A percentile compares a stretch with the other conserved stretches of the same genome.
Conservation (phyloP, 2,797 vertebrate species). For the Helicolenus hilgendorfi region DNA sequence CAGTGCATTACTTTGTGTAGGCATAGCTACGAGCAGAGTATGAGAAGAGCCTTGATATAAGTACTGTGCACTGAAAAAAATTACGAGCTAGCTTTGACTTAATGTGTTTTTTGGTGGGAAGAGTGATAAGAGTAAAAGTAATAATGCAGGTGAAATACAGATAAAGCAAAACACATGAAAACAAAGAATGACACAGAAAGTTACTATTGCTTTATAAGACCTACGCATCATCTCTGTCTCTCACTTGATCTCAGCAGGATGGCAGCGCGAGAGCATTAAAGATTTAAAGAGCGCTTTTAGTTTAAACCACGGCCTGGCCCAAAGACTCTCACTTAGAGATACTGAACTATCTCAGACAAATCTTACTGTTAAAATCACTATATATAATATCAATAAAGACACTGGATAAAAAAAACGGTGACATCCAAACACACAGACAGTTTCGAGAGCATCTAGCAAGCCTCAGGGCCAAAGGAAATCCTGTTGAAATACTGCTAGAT, state of each 20-base stretch:
- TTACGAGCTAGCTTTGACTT: background rate
- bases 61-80: background rate
- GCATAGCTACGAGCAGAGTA: no score
- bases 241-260: conserved; percentile 56
- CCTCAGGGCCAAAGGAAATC: background rate
- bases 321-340: background rate
- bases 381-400: background rate
- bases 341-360: conserved; percentile 1
- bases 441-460: background rate
- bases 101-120: background rate
- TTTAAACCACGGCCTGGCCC: conserved; percentile 41
- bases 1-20: no score
- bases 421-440: background rate
- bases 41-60: background rate
- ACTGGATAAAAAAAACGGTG: background rate
- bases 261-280: conserved; percentile 62
- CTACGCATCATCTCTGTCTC: conserved; percentile 21
- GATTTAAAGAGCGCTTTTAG: conserved; percentile 82
- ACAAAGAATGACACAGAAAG: conserved; percentile 18
- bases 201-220: conserved; percentile 9
- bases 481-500: background rate
- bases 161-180: background rate
- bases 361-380: background rate
- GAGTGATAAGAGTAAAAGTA: background rate
- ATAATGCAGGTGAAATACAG: background rate